phyloP scores from a whole-genome alignment of 2,888 invertebrate genomes.

The Dastarcus helophoroides region DNA sequence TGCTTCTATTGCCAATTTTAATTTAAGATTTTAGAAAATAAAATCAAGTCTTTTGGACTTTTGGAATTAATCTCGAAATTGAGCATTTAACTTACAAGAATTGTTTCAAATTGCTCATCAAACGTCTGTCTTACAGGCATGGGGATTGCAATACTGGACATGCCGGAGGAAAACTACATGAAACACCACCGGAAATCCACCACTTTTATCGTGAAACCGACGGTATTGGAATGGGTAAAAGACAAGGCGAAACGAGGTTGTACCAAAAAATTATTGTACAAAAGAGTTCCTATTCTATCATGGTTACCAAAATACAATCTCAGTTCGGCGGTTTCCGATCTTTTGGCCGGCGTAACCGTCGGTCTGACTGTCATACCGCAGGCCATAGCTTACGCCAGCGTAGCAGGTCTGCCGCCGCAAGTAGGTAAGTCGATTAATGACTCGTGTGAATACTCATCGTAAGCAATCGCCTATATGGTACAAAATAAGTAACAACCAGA shows the following conservation, averaged over 20 bases:
- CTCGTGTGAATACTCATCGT: too few relatives aligned
- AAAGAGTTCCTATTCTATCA: conserved; percentile 51
- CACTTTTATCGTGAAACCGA: conserved; percentile 17
- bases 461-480: too few relatives aligned
- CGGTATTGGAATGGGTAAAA: conserved; percentile 31
- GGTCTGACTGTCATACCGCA: conserved; percentile 60
- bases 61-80: neutral
- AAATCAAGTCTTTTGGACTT: too few relatives aligned
- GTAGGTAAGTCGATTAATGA: conserved; percentile 52
- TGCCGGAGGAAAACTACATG: conserved; percentile 25
- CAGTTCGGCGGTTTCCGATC: conserved; percentile 56
- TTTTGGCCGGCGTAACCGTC: conserved; percentile 65
- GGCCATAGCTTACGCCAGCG: conserved; percentile 43
- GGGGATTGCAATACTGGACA: conserved; percentile 18
- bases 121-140: conserved; percentile 11
- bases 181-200: conserved; percentile 10
- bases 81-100: neutral
- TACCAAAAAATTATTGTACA: conserved; percentile 49
- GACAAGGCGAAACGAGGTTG: conserved; percentile 44
- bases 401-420: conserved; percentile 46
- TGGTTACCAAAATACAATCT: conserved; percentile 61
- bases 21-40: too few relatives aligned
- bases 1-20: too few relatives aligned
- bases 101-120: too few relatives aligned
- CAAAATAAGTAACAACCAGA: too few relatives aligned